Evolutionary conservation across 2,888 invertebrate genomes (phyloP).

Genomic region (Lamellibrachia columna): DNA sequence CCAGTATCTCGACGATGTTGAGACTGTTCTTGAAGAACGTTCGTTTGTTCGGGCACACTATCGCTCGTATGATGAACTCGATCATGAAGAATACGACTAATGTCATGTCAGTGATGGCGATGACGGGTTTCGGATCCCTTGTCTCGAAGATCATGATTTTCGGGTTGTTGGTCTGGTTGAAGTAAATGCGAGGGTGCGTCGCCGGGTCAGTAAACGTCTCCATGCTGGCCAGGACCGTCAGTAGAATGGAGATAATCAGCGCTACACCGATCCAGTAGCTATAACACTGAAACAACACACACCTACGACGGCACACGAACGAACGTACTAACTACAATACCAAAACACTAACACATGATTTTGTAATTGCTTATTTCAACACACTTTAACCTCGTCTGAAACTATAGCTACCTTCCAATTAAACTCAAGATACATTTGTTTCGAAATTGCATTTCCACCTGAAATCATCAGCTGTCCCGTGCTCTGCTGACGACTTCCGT

Average conservation of each 20-base stretch:
- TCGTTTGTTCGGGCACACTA: background rate
- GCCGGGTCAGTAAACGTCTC: background rate
- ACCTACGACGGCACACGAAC: background rate
- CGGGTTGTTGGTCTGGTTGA: background rate
- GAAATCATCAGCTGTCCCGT: no score
- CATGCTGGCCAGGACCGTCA: background rate
- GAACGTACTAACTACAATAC: background rate
- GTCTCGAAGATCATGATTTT: background rate
- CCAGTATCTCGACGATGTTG: background rate
- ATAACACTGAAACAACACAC: background rate
- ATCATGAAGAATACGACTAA: background rate
- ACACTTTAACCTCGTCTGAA: no score
- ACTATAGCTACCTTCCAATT: no score
- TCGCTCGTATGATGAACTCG: background rate
- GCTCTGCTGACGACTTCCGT: no score
- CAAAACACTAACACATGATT: background rate
- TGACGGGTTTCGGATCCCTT: background rate
- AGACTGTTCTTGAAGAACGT: background rate
- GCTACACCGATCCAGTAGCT: background rate
- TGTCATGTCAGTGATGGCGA: background rate
- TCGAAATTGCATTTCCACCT: no score
- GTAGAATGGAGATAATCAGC: background rate
- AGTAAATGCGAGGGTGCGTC: background rate
- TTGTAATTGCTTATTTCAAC: no score
- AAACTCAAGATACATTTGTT: no score